Conservation (phyloP, 1,140 invertebrate genomes). For the Periplaneta americana region DNA sequence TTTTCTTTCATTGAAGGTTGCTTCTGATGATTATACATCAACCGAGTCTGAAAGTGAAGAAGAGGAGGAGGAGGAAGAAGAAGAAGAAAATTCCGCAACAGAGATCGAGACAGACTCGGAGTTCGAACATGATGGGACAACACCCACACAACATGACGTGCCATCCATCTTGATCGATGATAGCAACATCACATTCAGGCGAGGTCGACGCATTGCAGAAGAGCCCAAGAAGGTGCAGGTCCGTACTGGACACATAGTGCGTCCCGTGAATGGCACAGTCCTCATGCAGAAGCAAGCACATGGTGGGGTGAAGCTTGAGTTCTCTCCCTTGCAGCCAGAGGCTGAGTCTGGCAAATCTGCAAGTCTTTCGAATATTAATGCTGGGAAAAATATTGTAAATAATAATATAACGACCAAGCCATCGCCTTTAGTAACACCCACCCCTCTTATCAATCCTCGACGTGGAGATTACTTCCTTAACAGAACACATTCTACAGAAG, state of each 20-base stretch:
- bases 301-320: constrained; percentile 10
- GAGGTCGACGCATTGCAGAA: constrained; percentile 34
- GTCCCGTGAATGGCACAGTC: constrained; percentile 13
- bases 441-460: constrained; percentile 13
- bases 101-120: constrained; percentile 89
- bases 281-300: neutral
- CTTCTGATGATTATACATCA: constrained; percentile 17
- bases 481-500: constrained; percentile 76
- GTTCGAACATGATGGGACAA: constrained; percentile 74
- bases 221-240: constrained; percentile 56
- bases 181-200: constrained; percentile 41
- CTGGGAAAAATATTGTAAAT: constrained; percentile 16
- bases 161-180: constrained; percentile 62
- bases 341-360: constrained; percentile 9
- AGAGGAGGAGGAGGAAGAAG: constrained; percentile 47
- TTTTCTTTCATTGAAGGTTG: constrained; percentile 1
- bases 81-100: constrained; percentile 75
- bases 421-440: neutral
- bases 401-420: constrained; percentile 2
- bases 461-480: constrained; percentile 67
- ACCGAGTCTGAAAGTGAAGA: constrained; percentile 46
- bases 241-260: constrained; percentile 13
- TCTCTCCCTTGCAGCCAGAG: constrained; percentile 8
- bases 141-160: constrained; percentile 57
- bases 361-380: constrained; percentile 5